These are phyloP conservation scores for Nasua narica DNA, from an alignment of 2,797 vertebrate genomes.

Conservation along the genomic window DNA sequence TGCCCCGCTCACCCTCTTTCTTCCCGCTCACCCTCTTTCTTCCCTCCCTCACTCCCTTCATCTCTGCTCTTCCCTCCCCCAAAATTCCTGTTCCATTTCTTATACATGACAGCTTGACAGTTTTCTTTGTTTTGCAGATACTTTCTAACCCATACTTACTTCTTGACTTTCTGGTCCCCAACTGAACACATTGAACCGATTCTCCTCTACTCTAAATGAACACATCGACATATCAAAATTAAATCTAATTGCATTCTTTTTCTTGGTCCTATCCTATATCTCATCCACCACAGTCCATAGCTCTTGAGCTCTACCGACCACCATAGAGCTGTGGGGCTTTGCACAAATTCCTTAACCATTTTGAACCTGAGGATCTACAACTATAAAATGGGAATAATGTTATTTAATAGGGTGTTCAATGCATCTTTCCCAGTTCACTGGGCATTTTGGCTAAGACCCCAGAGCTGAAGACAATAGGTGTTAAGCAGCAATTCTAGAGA, in stretches of 20 bases:
- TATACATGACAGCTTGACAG: accelerated
- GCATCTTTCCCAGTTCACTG: not conserved
- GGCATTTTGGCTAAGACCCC: not conserved
- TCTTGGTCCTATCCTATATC: not conserved
- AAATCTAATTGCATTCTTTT: not conserved
- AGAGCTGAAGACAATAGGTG: not conserved
- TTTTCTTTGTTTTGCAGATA: not conserved
- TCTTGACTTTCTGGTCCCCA: not conserved
- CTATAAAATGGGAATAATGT: not conserved
- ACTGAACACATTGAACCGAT: not conserved
- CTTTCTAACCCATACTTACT: not conserved
- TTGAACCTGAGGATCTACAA: not conserved
- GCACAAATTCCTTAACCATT: not conserved
- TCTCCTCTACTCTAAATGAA: not conserved
- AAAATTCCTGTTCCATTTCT: not conserved
- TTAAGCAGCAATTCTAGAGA: not conserved
- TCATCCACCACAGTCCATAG: not conserved
- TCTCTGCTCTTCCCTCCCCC: not conserved
- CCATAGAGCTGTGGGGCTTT: not conserved
- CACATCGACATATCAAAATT: not conserved
- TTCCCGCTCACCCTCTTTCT: no score
- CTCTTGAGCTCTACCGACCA: not conserved
- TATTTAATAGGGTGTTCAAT: not conserved
- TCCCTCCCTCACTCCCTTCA: accelerated
- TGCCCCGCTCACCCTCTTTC: not conserved